A percentile compares a stretch with the other conserved stretches of the same genome.
These are phyloP conservation scores for Rutilus rutilus DNA, from an alignment of 2,113 vertebrate genomes.

Conservation along the genomic window DNA sequence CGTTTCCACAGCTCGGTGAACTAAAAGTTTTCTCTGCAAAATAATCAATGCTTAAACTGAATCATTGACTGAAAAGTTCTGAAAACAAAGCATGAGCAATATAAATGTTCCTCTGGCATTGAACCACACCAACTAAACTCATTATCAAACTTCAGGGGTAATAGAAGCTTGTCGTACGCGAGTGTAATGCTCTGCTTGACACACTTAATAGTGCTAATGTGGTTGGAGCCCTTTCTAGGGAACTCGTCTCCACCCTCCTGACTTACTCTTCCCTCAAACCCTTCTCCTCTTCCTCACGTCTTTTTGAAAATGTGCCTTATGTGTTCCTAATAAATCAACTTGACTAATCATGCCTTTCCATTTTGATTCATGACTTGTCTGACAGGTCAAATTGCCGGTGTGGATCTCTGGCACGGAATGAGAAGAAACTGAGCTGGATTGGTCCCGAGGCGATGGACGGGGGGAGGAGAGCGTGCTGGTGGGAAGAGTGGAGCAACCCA, in stretches of 20 bases:
- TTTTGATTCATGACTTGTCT: conserved; percentile 77
- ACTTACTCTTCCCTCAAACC: conserved; percentile 51
- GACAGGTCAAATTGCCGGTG: conserved; percentile 81
- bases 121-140: background rate
- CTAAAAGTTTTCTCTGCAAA: background rate
- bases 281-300: conserved; percentile 62
- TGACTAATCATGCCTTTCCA: conserved; percentile 76
- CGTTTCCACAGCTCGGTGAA: no score
- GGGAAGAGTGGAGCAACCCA: conserved; percentile 54
- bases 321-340: conserved; percentile 78
- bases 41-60: background rate
- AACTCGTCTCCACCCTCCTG: conserved; percentile 42
- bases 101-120: no score
- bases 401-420: conserved; percentile 78
- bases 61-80: background rate
- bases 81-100: background rate
- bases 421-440: conserved; percentile 64
- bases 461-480: conserved; percentile 42
- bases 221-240: conserved; percentile 11
- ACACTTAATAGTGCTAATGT: conserved; percentile 4
- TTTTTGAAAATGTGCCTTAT: conserved; percentile 73
- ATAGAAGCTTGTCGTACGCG: background rate
- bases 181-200: background rate
- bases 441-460: conserved; percentile 40
- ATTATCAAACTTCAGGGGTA: background rate